Conservation (phyloP, 2,888 invertebrate genomes). For the Zhuqinia jingwanae region DNA sequence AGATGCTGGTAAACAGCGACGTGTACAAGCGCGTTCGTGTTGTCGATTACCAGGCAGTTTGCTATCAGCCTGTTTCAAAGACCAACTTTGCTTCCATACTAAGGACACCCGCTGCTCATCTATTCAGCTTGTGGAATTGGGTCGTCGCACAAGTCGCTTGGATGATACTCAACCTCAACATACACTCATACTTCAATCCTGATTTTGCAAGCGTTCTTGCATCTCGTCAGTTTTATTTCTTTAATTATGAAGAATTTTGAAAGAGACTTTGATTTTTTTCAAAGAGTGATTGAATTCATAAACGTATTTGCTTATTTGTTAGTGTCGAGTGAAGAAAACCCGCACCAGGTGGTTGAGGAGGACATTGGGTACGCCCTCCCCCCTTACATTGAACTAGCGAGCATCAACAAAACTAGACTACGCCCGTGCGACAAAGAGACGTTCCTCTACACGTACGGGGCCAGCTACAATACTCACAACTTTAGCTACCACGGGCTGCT, state of each 20-base stretch:
- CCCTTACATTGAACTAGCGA: conserved; percentile 79
- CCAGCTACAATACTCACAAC: conserved; percentile 90
- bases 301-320: background rate
- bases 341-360: conserved; percentile 77
- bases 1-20: conserved; percentile 89
- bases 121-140: conserved; percentile 78
- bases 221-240: conserved; percentile 49
- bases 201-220: conserved; percentile 75
- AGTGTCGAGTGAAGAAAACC: conserved; percentile 55
- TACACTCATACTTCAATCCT: conserved; percentile 75
- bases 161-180: conserved; percentile 73
- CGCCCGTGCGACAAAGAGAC: conserved; percentile 92
- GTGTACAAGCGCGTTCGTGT: conserved; percentile 94
- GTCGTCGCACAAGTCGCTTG: conserved; percentile 76
- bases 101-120: conserved; percentile 78
- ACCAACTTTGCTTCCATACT: conserved; percentile 77
- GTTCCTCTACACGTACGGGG: conserved; percentile 84
- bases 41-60: conserved; percentile 94
- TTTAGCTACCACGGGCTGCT: conserved; percentile 93
- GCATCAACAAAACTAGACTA: conserved; percentile 86
- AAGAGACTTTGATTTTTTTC: too few relatives aligned
- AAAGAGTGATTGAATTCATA: background rate
- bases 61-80: conserved; percentile 84
- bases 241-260: conserved; percentile 35
- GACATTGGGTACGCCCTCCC: conserved; percentile 65